phyloP scores from a whole-genome alignment of 2,113 vertebrate species.

The Willisornis vidua region DNA sequence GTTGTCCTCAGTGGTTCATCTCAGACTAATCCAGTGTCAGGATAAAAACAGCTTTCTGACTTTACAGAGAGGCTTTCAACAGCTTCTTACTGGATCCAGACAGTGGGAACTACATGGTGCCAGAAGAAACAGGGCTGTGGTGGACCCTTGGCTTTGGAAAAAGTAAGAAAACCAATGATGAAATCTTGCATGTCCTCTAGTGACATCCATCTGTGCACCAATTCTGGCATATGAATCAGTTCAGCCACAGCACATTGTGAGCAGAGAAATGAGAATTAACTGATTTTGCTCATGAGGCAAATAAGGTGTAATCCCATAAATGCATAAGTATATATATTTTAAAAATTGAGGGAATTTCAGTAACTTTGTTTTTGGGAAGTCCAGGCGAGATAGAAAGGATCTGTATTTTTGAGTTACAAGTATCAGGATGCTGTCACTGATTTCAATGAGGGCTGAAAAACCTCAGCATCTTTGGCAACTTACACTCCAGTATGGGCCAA shows the following conservation, averaged over 20 bases:
- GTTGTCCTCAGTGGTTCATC: neutral
- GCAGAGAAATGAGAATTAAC: neutral
- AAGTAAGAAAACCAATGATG: neutral
- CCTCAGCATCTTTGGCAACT: neutral
- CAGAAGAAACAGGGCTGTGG: neutral
- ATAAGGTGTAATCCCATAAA: neutral
- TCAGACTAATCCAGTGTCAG: neutral
- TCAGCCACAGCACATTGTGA: neutral
- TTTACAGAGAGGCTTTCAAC: neutral
- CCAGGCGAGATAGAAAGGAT: neutral
- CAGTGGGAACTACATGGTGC: neutral
- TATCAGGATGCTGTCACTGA: neutral
- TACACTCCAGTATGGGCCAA: neutral
- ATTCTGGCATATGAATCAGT: neutral
- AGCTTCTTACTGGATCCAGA: neutral
- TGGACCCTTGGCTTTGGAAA: neutral
- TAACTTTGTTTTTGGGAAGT: neutral
- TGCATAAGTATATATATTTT: neutral
- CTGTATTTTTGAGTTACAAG: neutral
- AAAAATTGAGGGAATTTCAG: neutral
- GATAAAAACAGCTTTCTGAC: conserved; percentile 25
- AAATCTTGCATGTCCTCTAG: neutral
- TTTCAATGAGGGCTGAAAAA: neutral
- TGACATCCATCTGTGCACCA: neutral
- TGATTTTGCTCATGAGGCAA: neutral